Base-by-base conservation (phyloP, 2,797 vertebrate genomes). In the Argya squamiceps region DNA sequence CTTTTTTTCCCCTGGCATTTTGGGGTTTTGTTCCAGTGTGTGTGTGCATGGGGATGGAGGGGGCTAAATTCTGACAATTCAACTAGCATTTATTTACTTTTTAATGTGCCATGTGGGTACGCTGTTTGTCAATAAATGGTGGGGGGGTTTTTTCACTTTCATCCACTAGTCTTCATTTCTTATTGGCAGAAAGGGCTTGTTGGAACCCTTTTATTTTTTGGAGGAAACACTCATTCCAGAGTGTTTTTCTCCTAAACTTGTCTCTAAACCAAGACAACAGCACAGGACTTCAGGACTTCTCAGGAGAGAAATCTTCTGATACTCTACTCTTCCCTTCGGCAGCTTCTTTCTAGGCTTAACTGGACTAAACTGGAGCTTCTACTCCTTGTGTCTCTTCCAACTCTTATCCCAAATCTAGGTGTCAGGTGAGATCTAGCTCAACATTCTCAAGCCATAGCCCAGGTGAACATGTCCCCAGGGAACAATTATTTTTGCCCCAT, bases 21-120 rank as follows among this genome's bases (percentile, higher is more conserved):
- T 58, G 23, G 34, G 7, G 0, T 56, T 56, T 46, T 67, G 29
- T 55, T n/a, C 34, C 0, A 0, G 9, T n/a, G 34, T 67, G 43
- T 32, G 6, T 17, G 19, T 17, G n/a, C 39, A 37, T 8, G 15
- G 29, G 52, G 11, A 15, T n/a, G 15, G 9, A 47, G 19, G 15
- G 29, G 29, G 4, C 22, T 67, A 58, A n/a, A 8, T 47, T 67
- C 52, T 39, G 15, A 39, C 34, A 34, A 58, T 49, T 58, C 30
- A 49, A 12, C 34, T 47, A 49, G 30, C 15, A 58, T 23, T 58
- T 49, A 49, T 34, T 41, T 58, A 49, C 34, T 18, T 58, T 58
- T 41, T 58, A 41, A 30, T 69, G 36, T 24, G 30, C 36, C 24
- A 22, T 11, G 18, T 56, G 34, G 41, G 29, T 43, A 79, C 22